Evolutionary conservation across 2,797 vertebrate genomes (phyloP), one percentile per base, ranked within the genome.

Genomic region (Chaetodon trifasciatus): DNA sequence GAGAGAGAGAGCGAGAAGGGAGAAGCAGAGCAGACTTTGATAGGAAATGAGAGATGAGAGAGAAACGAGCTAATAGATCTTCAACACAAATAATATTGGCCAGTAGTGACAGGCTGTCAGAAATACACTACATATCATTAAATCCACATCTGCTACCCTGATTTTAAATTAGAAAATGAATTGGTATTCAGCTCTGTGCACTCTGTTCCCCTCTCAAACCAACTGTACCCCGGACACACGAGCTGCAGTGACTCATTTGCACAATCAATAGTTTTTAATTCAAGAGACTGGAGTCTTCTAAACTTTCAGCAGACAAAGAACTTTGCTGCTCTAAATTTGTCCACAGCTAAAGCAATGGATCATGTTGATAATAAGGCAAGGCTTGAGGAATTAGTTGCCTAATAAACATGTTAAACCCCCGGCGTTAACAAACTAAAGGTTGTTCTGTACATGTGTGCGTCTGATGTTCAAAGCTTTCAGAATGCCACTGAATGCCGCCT

Each of bases 251-350:
- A 62, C 64, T 74, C 5, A 79, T 91, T 76, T 80, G 56, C 89
- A 87, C 83, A 91, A 92, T 92, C 90, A 90, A 85, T 90, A 28
- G 42, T 63, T 87, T 86, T 83, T 81, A 72, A 86, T 85, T 82
- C n/a, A 73, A 58, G 42, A 84, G 61, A 70, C 83, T 44, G 68
- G 28, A 53, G 47, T 73, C 74, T 70, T 49, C 1, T 63, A 49
- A 88, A 87, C 84, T 81, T 86, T 77, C 8, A 72, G 60, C 53
- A 21, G 47, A 47, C 9, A 32, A 53, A 69, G 64, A 89, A 76
- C 76, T 78, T 78, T 81, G 12, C 35, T 60, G 58, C 32, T 70
- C n/a, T 47, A 70, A 61, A 78, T 79, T 50, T 76, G 60, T 77
- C 39, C 46, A 71, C 15, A 64, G 74, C 56, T 60, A 35, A 13